Evolutionary conservation across 2,113 vertebrate genomes (phyloP).

Genomic region (Chlorodrepanis virens): DNA sequence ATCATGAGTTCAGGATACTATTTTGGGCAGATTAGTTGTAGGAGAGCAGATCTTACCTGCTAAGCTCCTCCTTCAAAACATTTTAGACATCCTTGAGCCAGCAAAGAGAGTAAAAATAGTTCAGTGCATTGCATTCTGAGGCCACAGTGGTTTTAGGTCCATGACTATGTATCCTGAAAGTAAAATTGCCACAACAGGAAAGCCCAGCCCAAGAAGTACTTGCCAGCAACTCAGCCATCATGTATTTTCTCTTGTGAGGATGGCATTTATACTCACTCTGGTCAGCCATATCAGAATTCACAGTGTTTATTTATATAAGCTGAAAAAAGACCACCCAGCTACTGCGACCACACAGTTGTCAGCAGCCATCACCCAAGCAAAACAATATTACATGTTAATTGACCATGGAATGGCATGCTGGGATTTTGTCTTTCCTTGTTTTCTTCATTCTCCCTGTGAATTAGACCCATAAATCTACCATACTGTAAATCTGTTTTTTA

Average conservation of each 20-base stretch:
- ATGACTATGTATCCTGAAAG: background rate
- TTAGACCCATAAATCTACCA: background rate
- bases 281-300: background rate
- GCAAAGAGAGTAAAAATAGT: background rate
- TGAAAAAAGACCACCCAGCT: slow-evolving; percentile 1
- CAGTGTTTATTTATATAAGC: slow-evolving; percentile 1
- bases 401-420: background rate
- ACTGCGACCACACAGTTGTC: background rate
- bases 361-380: background rate
- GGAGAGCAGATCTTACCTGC: background rate
- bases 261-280: background rate
- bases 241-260: background rate
- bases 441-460: background rate
- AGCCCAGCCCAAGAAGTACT: background rate
- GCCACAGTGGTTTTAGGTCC: background rate
- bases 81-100: background rate
- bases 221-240: background rate
- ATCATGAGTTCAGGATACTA: background rate
- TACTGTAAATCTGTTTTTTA: background rate
- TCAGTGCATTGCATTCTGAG: accelerated
- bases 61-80: background rate
- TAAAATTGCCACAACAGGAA: background rate
- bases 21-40: background rate
- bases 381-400: background rate
- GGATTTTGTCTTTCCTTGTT: background rate